Evolutionary conservation across 2,888 invertebrate genomes (phyloP).

Genomic region (Aphodius granarius): DNA sequence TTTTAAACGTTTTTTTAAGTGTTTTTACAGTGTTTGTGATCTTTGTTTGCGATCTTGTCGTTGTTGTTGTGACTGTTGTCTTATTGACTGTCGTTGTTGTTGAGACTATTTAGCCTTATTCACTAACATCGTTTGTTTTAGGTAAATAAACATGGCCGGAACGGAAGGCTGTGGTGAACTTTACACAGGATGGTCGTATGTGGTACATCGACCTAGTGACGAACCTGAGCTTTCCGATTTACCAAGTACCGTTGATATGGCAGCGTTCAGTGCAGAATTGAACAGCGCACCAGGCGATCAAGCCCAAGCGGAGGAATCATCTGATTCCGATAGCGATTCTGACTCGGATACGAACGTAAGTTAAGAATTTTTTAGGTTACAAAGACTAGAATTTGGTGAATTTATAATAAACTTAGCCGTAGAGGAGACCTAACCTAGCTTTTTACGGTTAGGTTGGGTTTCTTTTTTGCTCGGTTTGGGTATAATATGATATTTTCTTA

Average conservation of each 20-base stretch:
- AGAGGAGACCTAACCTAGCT: neutral
- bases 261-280: constrained; percentile 61
- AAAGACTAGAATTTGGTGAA: constrained; percentile 16
- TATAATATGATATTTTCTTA: too few relatives aligned
- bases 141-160: constrained; percentile 47
- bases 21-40: neutral
- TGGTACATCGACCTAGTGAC: constrained; percentile 61
- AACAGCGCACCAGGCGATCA: constrained; percentile 44
- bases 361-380: neutral
- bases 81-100: too few relatives aligned
- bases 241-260: constrained; percentile 68
- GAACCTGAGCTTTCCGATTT: constrained; percentile 65
- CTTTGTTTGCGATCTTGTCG: too few relatives aligned
- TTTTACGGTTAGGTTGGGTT: too few relatives aligned
- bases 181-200: constrained; percentile 59
- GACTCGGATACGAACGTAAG: constrained; percentile 57
- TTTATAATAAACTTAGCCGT: too few relatives aligned
- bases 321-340: constrained; percentile 63
- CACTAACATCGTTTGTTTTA: constrained; percentile 18
- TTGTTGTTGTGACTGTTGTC: too few relatives aligned
- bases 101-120: neutral
- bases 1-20: constrained; percentile 1
- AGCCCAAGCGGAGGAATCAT: constrained; percentile 32
- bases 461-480: too few relatives aligned
- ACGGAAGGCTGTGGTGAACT: constrained; percentile 52